Evolutionary conservation across 1,140 invertebrate genomes (phyloP), one percentile per base, ranked within the genome.

Genomic region (Musca domestica): DNA sequence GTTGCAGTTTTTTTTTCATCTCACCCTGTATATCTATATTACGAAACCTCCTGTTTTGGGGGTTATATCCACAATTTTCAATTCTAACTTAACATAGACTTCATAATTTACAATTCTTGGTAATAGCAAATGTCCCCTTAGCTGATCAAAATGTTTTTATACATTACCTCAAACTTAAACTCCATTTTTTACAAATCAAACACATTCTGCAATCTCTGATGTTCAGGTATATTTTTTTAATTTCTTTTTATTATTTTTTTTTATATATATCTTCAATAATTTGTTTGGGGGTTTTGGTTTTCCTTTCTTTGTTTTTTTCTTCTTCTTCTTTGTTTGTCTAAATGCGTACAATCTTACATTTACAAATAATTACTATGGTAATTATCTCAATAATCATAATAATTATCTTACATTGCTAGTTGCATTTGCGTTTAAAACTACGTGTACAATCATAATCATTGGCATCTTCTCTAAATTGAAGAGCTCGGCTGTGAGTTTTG

Each of bases 221-320:
- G 34, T 61, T 61, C 56, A 61, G 56, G 56, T 61, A 61, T 58
- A 58, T 0, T 72, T 30, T 23, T 77, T 67, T 27, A 30, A 73
- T 75, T 15, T 69, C 66, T 4, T 48, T 61, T 0, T 17, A 10
- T 64, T 22, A 3, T 72, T 66, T 0, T 63, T 69, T 1, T 64
- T 51, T 15, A 67, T 30, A 19, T 77, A 76, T 66, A 73, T 34
- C 14, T 64, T 64, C 22, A 48, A 22, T 17, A 71, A 51, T 25
- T 23, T 23, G 17, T 3, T 19, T 49, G 14, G 15, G 9, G 30
- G 0, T 58, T 64, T 0, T 76, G 14, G 70, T 69, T 4, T 52
- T 61, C 0, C 19, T 12, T 63, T 22, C 3, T 71, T 66, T 0
- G 64, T 68, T 2, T 64, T 51, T 15, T 67, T 23, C 17, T 77